These are phyloP conservation scores for Xerus rutilus DNA, from an alignment of 2,797 vertebrate genomes.

Conservation along the genomic window DNA sequence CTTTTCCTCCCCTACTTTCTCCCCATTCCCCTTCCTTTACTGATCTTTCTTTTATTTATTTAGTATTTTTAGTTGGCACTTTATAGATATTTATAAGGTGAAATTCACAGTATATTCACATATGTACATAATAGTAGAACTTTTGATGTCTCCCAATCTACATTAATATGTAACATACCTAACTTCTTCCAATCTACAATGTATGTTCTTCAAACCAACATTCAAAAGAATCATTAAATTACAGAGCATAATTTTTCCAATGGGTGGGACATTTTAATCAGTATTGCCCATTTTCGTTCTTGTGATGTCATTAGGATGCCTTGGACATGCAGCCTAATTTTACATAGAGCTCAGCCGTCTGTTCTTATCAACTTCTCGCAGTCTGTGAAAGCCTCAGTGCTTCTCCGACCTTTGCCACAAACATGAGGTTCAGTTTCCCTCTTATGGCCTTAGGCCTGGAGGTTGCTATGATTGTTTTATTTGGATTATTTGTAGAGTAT, in stretches of 20 bases:
- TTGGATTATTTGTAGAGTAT: constrained; percentile 92
- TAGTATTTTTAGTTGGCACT: too few species aligned
- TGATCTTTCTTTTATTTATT: too few species aligned
- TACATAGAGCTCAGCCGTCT: constrained; percentile 82
- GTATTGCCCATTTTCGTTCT: constrained; percentile 69
- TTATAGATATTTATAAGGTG: too few species aligned
- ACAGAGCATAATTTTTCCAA: constrained; percentile 67
- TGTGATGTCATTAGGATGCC: constrained; percentile 88
- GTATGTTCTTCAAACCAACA: neutral
- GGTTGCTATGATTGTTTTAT: constrained; percentile 92
- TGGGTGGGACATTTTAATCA: constrained; percentile 84
- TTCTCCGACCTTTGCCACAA: constrained; percentile 90
- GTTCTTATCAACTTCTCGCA: constrained; percentile 88
- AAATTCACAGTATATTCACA: too few species aligned
- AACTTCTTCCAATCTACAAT: neutral
- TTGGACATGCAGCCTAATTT: constrained; percentile 85
- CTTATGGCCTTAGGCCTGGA: constrained; percentile 92
- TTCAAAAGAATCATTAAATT: constrained; percentile 22
- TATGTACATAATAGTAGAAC: neutral
- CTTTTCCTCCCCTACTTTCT: too few species aligned
- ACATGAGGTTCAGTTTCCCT: constrained; percentile 96
- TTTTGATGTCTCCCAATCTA: neutral
- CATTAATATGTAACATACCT: neutral
- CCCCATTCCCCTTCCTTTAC: too few species aligned
- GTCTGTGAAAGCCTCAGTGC: constrained; percentile 81